Evolutionary conservation across 2,888 invertebrate genomes (phyloP), one percentile per base, ranked within the genome.

Genomic region (Morpho achilles): DNA sequence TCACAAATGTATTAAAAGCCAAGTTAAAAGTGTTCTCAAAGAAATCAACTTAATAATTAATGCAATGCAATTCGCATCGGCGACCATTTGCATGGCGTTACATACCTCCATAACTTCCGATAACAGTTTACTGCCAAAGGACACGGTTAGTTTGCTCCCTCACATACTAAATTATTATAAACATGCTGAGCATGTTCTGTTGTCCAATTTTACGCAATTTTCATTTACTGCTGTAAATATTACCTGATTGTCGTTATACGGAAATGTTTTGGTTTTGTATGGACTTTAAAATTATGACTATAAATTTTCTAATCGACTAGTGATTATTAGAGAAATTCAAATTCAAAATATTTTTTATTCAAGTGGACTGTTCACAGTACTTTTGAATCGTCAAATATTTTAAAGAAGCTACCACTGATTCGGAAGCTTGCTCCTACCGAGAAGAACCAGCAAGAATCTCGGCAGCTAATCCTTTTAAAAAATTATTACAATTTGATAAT

Each of bases 201-300:
- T 76, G 79, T 85, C 80, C 81, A 89, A 89, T 90, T 90, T 89
- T 87, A 82, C 89, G 89, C 87, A 88, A 86, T 84, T 88, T 87
- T 87, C 80, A 86, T 81, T 77, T 77, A 74, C 74, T 75, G 76
- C 82, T 73, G 79, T 87, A 84, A 88, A 84, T 70, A 73, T 22
- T 39, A 9, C n/a, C 47, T 54, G 42, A 54, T 54, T 48, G 54
- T 47, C 48, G 54, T 48, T 41, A 54, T 32, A 42, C 48, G 4
- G 47, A 48, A 54, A 8, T 54, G 53, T 41, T 23, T 54, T 42
- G 23, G 10, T 46, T 53, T 45, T 10, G 42, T 50, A 22, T 32
- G 7, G 9, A 48, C 32, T 8, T 48, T 8, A 50, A 48, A 47
- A 48, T 43, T 48, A 39, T 39, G 23, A 43, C 9, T 42, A 3